Evolutionary conservation across 2,797 vertebrate species (phyloP).

Genomic region (Pyrocephalus nanus): DNA sequence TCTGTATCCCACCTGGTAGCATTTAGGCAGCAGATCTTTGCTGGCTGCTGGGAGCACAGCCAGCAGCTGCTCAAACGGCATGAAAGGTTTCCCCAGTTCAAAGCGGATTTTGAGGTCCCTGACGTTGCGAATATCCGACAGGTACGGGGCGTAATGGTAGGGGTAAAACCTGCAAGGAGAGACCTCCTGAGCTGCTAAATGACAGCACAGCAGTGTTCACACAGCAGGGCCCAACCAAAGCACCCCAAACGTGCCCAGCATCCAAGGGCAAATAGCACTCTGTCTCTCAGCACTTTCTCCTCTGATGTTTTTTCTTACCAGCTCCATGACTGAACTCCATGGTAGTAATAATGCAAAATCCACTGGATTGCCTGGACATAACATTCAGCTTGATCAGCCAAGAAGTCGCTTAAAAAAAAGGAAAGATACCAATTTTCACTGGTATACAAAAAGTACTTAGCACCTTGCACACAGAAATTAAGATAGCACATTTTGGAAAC

Average conservation of each 20-base stretch:
- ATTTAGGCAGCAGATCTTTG: conserved; percentile 88
- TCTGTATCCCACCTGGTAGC: conserved; percentile 85
- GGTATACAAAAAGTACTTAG: neutral
- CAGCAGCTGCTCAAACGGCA: conserved; percentile 97
- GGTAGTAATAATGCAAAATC: conserved; percentile 99
- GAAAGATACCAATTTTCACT: neutral
- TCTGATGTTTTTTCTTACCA: conserved; percentile 82
- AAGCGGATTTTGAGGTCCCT: conserved; percentile 85
- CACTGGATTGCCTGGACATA: conserved; percentile 98
- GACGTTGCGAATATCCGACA: conserved; percentile 92
- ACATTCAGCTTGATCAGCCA: conserved; percentile 90
- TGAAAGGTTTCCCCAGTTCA: conserved; percentile 91
- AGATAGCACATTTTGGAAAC: neutral
- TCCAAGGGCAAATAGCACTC: neutral
- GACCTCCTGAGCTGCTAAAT: neutral
- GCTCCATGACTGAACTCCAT: conserved; percentile 98
- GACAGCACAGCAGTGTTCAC: neutral
- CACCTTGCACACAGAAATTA: neutral
- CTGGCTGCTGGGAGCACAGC: conserved; percentile 95
- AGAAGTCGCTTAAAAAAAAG: conserved; percentile 86
- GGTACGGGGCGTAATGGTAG: conserved; percentile 94
- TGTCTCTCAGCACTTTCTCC: neutral
- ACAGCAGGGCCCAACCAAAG: neutral
- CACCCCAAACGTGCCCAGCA: neutral
- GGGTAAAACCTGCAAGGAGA: conserved; percentile 89